A percentile compares a stretch with the other conserved stretches of the same genome.
Evolutionary conservation across 2,113 vertebrate genomes (phyloP).

Genomic region (Heteronetta atricapilla): DNA sequence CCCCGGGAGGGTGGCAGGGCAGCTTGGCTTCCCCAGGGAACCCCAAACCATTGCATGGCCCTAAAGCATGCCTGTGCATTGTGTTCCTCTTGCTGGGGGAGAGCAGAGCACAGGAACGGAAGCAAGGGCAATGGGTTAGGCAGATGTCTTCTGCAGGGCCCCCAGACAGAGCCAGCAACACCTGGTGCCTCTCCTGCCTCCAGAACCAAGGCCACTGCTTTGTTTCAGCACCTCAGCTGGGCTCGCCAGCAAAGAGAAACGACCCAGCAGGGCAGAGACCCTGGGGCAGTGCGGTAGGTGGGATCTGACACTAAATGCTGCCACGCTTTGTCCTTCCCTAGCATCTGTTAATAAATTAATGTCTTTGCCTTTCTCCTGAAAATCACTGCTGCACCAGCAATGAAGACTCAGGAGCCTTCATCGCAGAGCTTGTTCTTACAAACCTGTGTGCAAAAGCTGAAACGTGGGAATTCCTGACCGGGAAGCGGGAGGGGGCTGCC

Average conservation of each 20-base stretch:
- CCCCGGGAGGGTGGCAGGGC: not conserved
- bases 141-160: not conserved
- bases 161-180: not conserved
- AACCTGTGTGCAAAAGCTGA: not conserved
- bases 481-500: not conserved
- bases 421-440: not conserved
- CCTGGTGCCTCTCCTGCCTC: not conserved
- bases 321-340: not conserved
- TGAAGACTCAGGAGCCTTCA: not conserved
- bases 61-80: not conserved
- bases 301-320: not conserved
- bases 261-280: not conserved
- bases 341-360: not conserved
- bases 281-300: not conserved
- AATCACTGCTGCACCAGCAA: not conserved
- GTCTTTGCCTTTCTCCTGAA: not conserved
- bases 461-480: not conserved
- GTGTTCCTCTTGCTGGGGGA: not conserved
- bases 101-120: not conserved
- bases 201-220: not conserved
- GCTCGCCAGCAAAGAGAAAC: not conserved
- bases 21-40: not conserved
- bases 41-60: not conserved
- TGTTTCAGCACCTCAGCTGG: not conserved
- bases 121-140: not conserved